A percentile compares a stretch with the other conserved stretches of the same genome.
These are phyloP conservation scores for Scopus umbretta DNA, from an alignment of 2,113 vertebrate species.

Conservation along the genomic window DNA sequence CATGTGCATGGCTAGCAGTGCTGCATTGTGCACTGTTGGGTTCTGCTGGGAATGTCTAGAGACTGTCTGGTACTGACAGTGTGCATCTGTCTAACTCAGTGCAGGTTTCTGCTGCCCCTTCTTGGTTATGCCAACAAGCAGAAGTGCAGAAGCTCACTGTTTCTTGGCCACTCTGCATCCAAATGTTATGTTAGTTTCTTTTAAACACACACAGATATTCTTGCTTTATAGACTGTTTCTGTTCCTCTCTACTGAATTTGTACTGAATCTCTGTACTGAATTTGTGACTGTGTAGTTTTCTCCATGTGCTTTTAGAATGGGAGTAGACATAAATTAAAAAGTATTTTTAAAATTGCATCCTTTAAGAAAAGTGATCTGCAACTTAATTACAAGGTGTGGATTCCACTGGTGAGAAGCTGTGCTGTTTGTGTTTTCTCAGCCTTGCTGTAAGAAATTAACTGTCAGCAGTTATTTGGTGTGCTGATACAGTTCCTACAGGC, in stretches of 20 bases:
- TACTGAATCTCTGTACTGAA: not conserved
- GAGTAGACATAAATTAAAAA: not conserved
- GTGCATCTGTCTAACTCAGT: not conserved
- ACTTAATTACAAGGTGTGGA: not conserved
- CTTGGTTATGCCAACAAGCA: not conserved
- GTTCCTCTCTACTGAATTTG: not conserved
- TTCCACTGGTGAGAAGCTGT: not conserved
- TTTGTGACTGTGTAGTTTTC: not conserved
- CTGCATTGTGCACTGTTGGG: fast-evolving
- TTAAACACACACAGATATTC: not conserved
- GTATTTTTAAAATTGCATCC: not conserved
- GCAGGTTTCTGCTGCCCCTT: not conserved
- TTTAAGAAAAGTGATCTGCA: not conserved
- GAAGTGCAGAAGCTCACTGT: not conserved
- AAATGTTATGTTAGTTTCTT: not conserved
- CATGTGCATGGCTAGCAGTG: not conserved
- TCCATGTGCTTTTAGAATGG: not conserved
- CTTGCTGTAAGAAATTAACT: not conserved
- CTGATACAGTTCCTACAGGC: not conserved
- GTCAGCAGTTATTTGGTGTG: not conserved
- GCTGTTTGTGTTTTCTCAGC: not conserved
- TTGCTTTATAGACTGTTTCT: not conserved
- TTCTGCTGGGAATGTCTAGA: not conserved
- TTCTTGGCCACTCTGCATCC: not conserved
- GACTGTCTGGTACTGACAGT: not conserved